Base-by-base conservation (phyloP, 2,888 invertebrate genomes). In the Harmothoe impar region DNA sequence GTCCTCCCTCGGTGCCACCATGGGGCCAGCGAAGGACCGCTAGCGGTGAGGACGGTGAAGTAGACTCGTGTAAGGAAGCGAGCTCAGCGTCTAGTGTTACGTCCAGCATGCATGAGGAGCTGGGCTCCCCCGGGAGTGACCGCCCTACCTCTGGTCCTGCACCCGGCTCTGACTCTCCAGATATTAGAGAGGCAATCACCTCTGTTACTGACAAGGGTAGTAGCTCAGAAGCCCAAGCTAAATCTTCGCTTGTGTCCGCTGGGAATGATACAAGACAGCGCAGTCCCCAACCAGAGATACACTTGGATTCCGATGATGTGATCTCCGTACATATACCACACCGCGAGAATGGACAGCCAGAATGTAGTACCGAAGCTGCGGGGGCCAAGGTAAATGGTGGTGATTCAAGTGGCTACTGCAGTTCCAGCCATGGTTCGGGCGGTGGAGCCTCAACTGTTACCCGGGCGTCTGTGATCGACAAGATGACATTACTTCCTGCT, bases 61-160 rank as follows among this genome's bases (percentile, higher is more conserved):
- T 91, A 84, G 68, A 91, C 84, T 90, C 90, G 17, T 77, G 78
- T 35, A 81, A 84, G 33, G 90, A 90, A 56, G 90, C 84, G 0
- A 90, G 56, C 54, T 90, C 81, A 3, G 54, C 72, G 20, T 78
- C 78, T n/a, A 81, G 78, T 29, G 78, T 52, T 5, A n/a, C 90
- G 0, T 52, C 86, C 31, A 54, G 54, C 29, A 5, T 86, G 25
- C 81, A 33, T 35, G 81, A 81, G 23, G 84, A 84, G 0, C 43
- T 84, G n/a, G 84, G 35, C 23, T 84, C 84, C 17, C 86, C 86
- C n/a, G 43, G 43, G 1, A 10, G 29, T 31, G 29, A 20, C 20
- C 25, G 20, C 5, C 78, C 78, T 5, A 43, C 43, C 5, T 29
- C 62, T 62, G 12, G 54, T 17, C 12, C 12, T 52, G 68, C 68